Evolutionary conservation across 2,113 vertebrate species (phyloP).

Genomic region (Ancistrus triradiatus): DNA sequence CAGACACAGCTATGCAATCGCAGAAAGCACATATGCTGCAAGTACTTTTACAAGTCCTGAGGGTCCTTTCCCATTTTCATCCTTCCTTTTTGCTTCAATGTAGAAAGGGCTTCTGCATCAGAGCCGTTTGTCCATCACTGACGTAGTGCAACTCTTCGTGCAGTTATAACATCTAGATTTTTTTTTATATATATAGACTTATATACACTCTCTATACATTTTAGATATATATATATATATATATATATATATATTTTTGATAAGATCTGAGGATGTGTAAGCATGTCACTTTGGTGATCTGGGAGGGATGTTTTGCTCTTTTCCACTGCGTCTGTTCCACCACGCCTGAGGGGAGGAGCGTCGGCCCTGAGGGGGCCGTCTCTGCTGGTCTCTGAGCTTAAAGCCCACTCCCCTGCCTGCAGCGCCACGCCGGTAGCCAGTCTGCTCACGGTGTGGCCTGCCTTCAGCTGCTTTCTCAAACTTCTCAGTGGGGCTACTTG

Average conservation of each 20-base stretch:
- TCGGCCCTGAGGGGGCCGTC: slow-evolving; percentile 63
- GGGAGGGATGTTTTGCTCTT: slow-evolving; percentile 93
- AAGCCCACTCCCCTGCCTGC: slow-evolving; percentile 67
- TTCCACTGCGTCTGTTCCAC: slow-evolving; percentile 79
- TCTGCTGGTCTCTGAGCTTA: slow-evolving; percentile 94
- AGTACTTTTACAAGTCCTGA: slow-evolving; percentile 11
- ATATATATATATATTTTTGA: slow-evolving; percentile 7
- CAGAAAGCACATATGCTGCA: slow-evolving; percentile 7
- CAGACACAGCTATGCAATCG: neutral
- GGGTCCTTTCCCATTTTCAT: slow-evolving; percentile 10
- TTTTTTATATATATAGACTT: slow-evolving; percentile 33
- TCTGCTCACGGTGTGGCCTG: slow-evolving; percentile 73
- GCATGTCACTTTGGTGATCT: slow-evolving; percentile 89
- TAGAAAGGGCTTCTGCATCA: neutral
- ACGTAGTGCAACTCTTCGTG: slow-evolving; percentile 21
- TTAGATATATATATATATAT: slow-evolving; percentile 1
- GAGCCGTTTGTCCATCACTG: neutral
- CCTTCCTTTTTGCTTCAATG: neutral
- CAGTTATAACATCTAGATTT: slow-evolving; percentile 25
- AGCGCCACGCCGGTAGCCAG: slow-evolving; percentile 75
- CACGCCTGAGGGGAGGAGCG: slow-evolving; percentile 82
- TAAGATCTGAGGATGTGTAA: slow-evolving; percentile 52
- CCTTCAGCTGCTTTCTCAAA: slow-evolving; percentile 72
- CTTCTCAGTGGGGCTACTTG: slow-evolving; percentile 52
- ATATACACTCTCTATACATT: slow-evolving; percentile 20